These are phyloP conservation scores for Anagrus nilaparvatae DNA, from an alignment of 1,140 invertebrate species.

Conservation along the genomic window DNA sequence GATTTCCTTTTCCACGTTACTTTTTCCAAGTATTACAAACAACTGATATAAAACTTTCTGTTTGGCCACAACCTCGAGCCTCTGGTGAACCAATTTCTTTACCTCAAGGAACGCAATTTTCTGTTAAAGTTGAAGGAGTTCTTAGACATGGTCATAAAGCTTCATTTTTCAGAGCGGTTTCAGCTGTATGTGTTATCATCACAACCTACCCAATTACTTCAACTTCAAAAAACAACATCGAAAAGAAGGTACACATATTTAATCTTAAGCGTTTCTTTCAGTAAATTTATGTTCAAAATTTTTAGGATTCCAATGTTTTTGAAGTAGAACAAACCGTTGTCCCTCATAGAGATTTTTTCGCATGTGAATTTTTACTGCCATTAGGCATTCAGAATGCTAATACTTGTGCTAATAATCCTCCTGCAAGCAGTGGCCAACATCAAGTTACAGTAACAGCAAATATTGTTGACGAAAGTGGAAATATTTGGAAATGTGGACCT, in stretches of 20 bases:
- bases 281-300: constrained; percentile 4
- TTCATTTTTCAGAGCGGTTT: constrained; percentile 58
- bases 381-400: constrained; percentile 24
- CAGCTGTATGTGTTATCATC: constrained; percentile 60
- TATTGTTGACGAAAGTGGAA: constrained; percentile 60
- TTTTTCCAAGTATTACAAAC: constrained; percentile 83
- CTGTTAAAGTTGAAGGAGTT: constrained; percentile 80
- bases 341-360: constrained; percentile 72
- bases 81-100: constrained; percentile 67
- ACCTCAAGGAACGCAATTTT: constrained; percentile 64
- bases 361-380: constrained; percentile 63
- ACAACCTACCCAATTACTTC: constrained; percentile 57
- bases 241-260: constrained; percentile 38
- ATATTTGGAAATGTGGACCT: constrained; percentile 67
- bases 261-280: not conserved
- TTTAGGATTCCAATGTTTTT: constrained; percentile 38
- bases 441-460: constrained; percentile 59
- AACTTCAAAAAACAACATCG: constrained; percentile 41
- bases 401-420: constrained; percentile 14
- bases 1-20: constrained; percentile 66
- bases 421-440: constrained; percentile 43
- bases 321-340: constrained; percentile 55
- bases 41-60: constrained; percentile 69
- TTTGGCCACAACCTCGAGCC: constrained; percentile 72
- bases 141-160: constrained; percentile 59